phyloP scores from a whole-genome alignment of 2,797 vertebrate genomes.

The Lateolabrax maculatus region DNA sequence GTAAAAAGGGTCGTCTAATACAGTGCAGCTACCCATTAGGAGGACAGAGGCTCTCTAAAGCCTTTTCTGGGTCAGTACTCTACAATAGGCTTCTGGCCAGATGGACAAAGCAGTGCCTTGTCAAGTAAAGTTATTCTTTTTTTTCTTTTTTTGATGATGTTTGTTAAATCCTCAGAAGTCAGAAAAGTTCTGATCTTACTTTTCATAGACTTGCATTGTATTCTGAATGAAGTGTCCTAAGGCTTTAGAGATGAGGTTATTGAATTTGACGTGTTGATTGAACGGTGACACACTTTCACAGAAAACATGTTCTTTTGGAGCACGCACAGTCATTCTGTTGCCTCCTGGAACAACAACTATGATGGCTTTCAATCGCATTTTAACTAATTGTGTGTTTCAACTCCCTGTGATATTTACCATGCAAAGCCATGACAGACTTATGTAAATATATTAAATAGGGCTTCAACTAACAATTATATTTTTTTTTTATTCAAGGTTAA shows the following conservation, averaged over 20 bases:
- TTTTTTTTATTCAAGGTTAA: no score
- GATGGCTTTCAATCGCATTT: not conserved
- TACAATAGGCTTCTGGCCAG: conserved; percentile 9
- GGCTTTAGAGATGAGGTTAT: not conserved
- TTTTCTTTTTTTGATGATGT: not conserved
- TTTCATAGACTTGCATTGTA: not conserved
- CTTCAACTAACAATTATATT: not conserved
- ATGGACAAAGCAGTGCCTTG: not conserved
- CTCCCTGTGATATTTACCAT: not conserved
- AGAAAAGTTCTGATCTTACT: not conserved
- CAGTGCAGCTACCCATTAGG: conserved; percentile 12
- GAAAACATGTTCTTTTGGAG: not conserved
- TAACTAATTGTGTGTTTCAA: not conserved
- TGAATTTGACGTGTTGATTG: not conserved
- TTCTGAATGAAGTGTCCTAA: not conserved
- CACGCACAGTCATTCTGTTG: not conserved
- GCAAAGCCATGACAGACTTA: no score
- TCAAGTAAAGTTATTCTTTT: not conserved
- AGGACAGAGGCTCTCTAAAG: conserved; percentile 7
- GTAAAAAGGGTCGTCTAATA: not conserved
- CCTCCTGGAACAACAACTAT: not conserved
- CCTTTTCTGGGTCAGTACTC: not conserved
- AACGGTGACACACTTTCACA: not conserved
- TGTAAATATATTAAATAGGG: not conserved
- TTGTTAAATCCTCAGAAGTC: not conserved